A percentile compares a stretch with the other conserved stretches of the same genome.
Evolutionary conservation across 1,140 invertebrate genomes (phyloP).

Genomic region (Drosophila pachea): DNA sequence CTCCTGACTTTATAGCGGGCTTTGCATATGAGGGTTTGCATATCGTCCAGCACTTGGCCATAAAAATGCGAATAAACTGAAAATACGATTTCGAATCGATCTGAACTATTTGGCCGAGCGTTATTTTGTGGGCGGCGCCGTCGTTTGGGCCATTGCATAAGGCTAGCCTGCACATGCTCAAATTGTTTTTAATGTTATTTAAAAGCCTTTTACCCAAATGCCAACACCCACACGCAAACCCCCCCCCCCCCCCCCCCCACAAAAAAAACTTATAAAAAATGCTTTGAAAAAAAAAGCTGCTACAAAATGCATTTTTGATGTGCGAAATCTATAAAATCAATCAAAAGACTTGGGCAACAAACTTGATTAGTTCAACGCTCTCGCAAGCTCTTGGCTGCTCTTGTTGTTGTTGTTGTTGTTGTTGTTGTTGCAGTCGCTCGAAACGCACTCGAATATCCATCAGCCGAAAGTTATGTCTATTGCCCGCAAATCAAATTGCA

Average conservation of each 20-base stretch:
- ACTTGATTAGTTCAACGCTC: slow-evolving; percentile 59
- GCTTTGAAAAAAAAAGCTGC: slow-evolving; percentile 43
- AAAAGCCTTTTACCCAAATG: slow-evolving; percentile 68
- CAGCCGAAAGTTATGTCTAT: slow-evolving; percentile 29
- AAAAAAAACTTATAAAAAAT: slow-evolving; percentile 35
- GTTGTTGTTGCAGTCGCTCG: slow-evolving; percentile 17
- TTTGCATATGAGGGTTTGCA: slow-evolving; percentile 26
- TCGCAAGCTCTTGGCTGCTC: not conserved
- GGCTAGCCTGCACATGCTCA: slow-evolving; percentile 46
- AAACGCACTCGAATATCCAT: slow-evolving; percentile 54
- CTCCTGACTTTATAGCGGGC: not conserved
- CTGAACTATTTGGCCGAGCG: slow-evolving; percentile 4
- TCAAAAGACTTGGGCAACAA: slow-evolving; percentile 69
- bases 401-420: slow-evolving; percentile 13
- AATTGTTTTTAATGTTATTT: slow-evolving; percentile 47
- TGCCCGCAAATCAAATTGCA: slow-evolving; percentile 70
- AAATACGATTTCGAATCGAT: slow-evolving; percentile 26
- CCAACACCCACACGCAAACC: slow-evolving; percentile 8
- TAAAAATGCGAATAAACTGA: slow-evolving; percentile 19
- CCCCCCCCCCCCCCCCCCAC: no score
- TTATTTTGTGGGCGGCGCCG: not conserved
- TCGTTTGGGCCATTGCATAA: slow-evolving; percentile 53
- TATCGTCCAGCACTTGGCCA: slow-evolving; percentile 17
- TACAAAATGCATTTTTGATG: slow-evolving; percentile 44
- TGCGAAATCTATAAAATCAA: slow-evolving; percentile 40